These are phyloP conservation scores for Todiramphus chloris DNA, from an alignment of 2,113 vertebrate species.

Conservation along the genomic window DNA sequence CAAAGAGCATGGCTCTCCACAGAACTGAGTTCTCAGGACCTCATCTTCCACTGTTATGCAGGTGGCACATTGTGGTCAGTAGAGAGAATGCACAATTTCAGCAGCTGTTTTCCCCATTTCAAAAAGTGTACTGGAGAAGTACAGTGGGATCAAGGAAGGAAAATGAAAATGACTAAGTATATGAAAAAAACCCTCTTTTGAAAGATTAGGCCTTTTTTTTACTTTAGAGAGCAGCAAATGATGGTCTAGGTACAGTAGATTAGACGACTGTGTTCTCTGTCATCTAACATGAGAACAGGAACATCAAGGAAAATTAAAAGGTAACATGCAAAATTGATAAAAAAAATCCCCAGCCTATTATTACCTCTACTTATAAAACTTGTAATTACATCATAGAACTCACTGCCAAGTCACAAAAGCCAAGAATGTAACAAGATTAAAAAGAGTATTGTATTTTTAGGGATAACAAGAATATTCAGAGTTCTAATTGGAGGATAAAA, in stretches of 20 bases:
- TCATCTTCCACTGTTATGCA: background rate
- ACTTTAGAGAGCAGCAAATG: slow-evolving; percentile 5
- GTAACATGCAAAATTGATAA: slow-evolving; percentile 47
- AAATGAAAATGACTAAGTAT: background rate
- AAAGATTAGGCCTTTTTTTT: background rate
- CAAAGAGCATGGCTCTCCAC: background rate
- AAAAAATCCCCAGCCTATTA: background rate
- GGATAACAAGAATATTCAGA: slow-evolving; percentile 36
- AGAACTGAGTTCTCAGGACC: background rate
- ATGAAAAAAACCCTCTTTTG: background rate
- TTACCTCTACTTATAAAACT: slow-evolving; percentile 50
- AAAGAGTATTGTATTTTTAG: slow-evolving; percentile 43
- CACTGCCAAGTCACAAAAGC: slow-evolving; percentile 42
- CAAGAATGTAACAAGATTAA: slow-evolving; percentile 47
- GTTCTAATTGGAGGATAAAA: slow-evolving; percentile 33
- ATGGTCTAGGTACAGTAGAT: slow-evolving; percentile 7
- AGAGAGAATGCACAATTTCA: background rate
- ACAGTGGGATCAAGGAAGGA: background rate
- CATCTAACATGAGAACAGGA: slow-evolving; percentile 2
- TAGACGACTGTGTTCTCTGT: slow-evolving; percentile 2
- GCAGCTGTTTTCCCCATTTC: background rate
- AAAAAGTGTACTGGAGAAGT: background rate
- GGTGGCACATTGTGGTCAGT: background rate
- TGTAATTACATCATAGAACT: slow-evolving; percentile 40
- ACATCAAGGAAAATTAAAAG: slow-evolving; percentile 46